Percentiles rank a stretch among this genome's conserved stretches.
These are phyloP conservation scores for Myotis vivesi DNA, from an alignment of 2,797 vertebrate genomes.

Conservation along the genomic window DNA sequence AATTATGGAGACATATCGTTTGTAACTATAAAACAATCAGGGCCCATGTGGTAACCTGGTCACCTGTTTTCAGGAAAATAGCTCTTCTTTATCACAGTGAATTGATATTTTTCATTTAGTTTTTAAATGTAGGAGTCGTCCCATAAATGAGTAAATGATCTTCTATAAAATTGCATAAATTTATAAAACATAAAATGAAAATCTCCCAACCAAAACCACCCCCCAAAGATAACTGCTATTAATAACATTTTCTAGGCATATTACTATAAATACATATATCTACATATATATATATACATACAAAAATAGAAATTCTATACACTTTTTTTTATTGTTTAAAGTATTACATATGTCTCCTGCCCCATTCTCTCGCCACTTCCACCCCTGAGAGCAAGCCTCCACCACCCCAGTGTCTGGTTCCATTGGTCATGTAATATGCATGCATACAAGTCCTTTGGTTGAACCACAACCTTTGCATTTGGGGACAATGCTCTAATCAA, in stretches of 20 bases:
- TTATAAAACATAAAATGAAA: conserved; percentile 21
- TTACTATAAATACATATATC: not conserved
- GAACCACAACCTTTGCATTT: no score
- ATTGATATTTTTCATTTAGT: conserved; percentile 13
- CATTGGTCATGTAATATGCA: no score
- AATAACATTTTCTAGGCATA: not conserved
- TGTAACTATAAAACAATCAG: not conserved
- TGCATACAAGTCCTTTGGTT: no score
- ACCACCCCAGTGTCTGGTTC: no score
- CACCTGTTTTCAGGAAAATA: conserved; percentile 28
- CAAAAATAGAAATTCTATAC: not conserved
- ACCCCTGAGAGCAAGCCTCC: no score
- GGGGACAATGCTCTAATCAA: no score
- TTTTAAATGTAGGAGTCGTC: not conserved
- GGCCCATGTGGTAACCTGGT: not conserved
- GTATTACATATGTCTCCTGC: no score
- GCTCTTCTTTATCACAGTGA: not conserved
- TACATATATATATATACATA: not conserved
- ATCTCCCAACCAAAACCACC: not conserved
- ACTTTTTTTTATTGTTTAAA: not conserved
- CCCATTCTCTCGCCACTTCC: no score
- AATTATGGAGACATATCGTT: conserved; percentile 14
- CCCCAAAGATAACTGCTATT: not conserved
- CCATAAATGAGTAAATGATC: not conserved
- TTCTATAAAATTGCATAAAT: not conserved